Percentiles rank a stretch among this genome's conserved stretches.
Evolutionary conservation across 2,888 invertebrate genomes (phyloP).

Genomic region (Hedya salicella): DNA sequence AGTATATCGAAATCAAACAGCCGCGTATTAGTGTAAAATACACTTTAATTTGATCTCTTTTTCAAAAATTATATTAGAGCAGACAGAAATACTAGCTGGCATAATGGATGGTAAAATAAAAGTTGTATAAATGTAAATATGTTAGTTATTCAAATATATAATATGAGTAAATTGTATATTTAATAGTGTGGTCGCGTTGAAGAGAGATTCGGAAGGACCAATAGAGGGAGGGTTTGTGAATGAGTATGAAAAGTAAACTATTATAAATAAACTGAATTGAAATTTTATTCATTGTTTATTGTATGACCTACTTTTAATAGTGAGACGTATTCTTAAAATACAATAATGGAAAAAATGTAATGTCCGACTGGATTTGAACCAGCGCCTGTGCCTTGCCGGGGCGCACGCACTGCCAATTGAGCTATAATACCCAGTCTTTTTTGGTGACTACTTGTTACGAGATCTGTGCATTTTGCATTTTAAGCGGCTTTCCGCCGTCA

Average conservation of each 20-base stretch:
- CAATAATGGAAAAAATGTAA: too few species aligned
- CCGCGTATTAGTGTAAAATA: neutral
- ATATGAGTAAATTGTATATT: constrained; percentile 48
- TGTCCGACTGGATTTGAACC: too few species aligned
- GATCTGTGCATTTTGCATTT: too few species aligned
- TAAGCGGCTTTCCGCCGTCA: too few species aligned
- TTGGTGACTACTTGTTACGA: too few species aligned
- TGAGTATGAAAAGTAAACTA: constrained; percentile 49
- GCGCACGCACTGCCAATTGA: too few species aligned
- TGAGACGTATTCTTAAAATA: too few species aligned
- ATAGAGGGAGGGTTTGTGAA: constrained; percentile 59
- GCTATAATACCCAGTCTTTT: too few species aligned
- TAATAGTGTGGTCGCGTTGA: constrained; percentile 46
- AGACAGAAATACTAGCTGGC: constrained; percentile 48
- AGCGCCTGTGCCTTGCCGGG: too few species aligned
- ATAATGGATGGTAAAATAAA: constrained; percentile 50
- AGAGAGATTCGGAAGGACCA: constrained; percentile 66
- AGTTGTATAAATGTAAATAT: constrained; percentile 47
- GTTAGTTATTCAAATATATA: constrained; percentile 43
- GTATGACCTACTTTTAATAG: constrained; percentile 27
- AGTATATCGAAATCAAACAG: constrained; percentile 11
- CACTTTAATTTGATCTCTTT: neutral
- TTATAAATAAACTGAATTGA: constrained; percentile 62
- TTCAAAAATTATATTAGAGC: neutral
- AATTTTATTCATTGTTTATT: constrained; percentile 55